Percentiles rank a stretch among this genome's conserved stretches.
Conservation (phyloP, 35 echinoderm and acorn worm species). For the Amphiura filiformis region DNA sequence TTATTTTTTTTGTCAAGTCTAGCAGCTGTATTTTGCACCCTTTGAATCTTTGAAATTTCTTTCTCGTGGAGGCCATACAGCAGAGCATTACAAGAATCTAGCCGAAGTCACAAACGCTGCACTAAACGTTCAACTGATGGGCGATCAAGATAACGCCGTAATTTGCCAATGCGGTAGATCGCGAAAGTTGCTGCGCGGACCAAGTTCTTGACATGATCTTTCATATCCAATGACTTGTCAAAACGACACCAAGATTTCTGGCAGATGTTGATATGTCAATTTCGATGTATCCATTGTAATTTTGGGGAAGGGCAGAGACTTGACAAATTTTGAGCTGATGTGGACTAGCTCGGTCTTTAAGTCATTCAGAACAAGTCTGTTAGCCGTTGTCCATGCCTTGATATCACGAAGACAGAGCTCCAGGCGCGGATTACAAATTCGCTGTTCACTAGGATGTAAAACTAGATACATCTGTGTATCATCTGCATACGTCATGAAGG, state of each 20-base stretch:
- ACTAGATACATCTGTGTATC: conserved; percentile 53
- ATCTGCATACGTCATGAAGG: conserved; percentile 56
- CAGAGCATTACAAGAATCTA: not conserved
- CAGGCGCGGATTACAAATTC: not conserved
- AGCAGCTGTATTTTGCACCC: conserved; percentile 16
- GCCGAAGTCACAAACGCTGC: no score
- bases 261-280: not conserved
- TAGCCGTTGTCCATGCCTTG: not conserved
- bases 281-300: not conserved
- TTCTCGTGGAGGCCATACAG: not conserved
- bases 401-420: not conserved
- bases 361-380: not conserved
- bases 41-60: not conserved
- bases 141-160: no score
- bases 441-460: not conserved
- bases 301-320: not conserved
- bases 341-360: conserved; percentile 16
- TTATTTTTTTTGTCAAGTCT: not conserved
- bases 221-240: no score
- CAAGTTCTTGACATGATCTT: no score
- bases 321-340: not conserved
- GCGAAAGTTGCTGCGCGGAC: not conserved
- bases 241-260: not conserved
- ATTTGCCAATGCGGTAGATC: not conserved
- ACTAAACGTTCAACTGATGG: no score